These are phyloP conservation scores for Suncus etruscus DNA, from an alignment of 2,113 vertebrate genomes.

Conservation along the genomic window DNA sequence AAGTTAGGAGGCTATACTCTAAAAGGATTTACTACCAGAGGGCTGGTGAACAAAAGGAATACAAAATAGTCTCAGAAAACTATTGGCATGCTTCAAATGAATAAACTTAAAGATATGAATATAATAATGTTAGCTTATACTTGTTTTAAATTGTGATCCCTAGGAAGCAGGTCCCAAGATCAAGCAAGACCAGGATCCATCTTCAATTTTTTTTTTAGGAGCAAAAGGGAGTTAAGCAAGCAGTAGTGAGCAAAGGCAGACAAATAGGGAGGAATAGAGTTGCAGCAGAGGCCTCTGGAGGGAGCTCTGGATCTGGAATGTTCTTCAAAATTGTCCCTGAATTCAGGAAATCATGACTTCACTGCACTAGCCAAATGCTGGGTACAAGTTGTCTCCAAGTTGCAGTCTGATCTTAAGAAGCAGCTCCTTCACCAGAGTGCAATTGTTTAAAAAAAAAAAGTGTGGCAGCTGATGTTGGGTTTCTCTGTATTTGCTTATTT, in stretches of 20 bases:
- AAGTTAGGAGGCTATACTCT: slow-evolving; percentile 44
- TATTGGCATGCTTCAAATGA: slow-evolving; percentile 2
- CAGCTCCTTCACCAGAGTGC: not conserved
- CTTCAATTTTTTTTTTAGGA: not conserved
- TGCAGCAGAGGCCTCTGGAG: not conserved
- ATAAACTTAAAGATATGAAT: not conserved
- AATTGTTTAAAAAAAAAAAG: not conserved
- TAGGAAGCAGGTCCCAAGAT: not conserved
- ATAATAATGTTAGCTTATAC: not conserved
- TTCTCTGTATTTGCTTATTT: too few species aligned
- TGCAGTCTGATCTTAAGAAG: not conserved
- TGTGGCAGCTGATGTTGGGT: not conserved
- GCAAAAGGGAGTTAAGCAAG: not conserved
- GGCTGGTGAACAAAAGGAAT: slow-evolving; percentile 35
- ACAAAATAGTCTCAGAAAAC: not conserved
- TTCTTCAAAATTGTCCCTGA: not conserved
- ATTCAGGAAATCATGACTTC: not conserved
- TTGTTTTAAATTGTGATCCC: not conserved
- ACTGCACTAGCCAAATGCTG: not conserved
- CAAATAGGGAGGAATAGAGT: not conserved
- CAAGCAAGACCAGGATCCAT: not conserved
- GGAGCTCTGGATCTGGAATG: not conserved
- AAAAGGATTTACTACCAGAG: slow-evolving; percentile 47
- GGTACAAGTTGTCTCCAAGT: accelerated
- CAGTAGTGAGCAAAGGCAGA: not conserved